These are phyloP conservation scores for Brenthis ino DNA, from an alignment of 2,888 invertebrate species.

Conservation along the genomic window DNA sequence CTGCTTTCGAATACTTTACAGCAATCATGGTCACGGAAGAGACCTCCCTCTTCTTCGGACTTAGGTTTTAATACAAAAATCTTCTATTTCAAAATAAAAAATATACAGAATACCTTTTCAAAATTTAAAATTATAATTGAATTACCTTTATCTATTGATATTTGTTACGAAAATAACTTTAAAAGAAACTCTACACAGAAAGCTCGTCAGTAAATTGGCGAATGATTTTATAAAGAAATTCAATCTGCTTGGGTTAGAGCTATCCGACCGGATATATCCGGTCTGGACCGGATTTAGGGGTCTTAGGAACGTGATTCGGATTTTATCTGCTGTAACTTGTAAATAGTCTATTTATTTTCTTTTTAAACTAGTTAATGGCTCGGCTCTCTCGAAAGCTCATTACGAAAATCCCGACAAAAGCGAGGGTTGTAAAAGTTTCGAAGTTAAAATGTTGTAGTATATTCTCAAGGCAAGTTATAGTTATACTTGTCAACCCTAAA, in stretches of 20 bases:
- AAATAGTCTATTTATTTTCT: neutral
- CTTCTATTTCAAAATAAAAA: neutral
- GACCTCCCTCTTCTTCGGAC: no score
- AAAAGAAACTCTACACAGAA: constrained; percentile 1
- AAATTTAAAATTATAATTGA: no score
- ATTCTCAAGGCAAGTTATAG: no score
- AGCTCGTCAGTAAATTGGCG: constrained; percentile 9
- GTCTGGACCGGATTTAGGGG: constrained; percentile 16
- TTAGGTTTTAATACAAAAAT: no score
- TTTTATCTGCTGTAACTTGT: constrained; percentile 2
- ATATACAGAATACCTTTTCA: no score
- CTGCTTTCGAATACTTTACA: no score
- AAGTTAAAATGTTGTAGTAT: no score
- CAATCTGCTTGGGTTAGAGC: constrained; percentile 10
- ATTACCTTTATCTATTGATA: neutral
- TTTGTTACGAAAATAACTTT: neutral
- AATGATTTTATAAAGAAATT: constrained; percentile 9
- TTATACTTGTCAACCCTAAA: no score
- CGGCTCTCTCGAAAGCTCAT: no score
- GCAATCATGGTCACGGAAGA: no score
- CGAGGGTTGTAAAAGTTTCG: no score
- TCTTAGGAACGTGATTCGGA: constrained; percentile 9
- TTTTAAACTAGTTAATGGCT: neutral
- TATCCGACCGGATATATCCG: constrained; percentile 23
- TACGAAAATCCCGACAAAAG: no score